Evolutionary conservation across 2,797 vertebrate species (phyloP).

Genomic region (Poeciliopsis paucimaculata): DNA sequence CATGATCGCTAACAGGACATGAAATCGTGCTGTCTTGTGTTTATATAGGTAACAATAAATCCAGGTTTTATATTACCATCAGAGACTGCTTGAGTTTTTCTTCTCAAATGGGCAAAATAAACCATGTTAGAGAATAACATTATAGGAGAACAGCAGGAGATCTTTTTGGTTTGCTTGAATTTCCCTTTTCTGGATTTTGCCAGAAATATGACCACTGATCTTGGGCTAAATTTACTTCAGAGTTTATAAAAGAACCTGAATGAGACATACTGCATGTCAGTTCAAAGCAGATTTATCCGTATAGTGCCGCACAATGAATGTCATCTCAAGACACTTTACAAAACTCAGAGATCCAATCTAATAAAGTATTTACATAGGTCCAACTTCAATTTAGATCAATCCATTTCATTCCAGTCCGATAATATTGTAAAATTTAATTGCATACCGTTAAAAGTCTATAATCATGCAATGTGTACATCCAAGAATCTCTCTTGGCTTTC

Average conservation of each 20-base stretch:
- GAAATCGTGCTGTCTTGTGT: slow-evolving; percentile 70
- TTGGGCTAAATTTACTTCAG: not conserved
- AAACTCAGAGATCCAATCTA: not conserved
- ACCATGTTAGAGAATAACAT: not conserved
- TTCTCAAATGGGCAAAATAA: not conserved
- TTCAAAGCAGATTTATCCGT: not conserved
- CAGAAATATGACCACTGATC: slow-evolving; percentile 1
- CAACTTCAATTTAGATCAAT: not conserved
- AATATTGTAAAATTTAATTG: not conserved
- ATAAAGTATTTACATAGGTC: not conserved
- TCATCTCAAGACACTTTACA: not conserved
- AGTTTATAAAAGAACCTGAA: not conserved
- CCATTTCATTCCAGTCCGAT: not conserved
- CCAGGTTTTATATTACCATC: slow-evolving; percentile 36
- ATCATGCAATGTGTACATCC: no score
- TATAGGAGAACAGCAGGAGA: not conserved
- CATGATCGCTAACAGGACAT: slow-evolving; percentile 79
- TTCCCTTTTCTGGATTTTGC: not conserved
- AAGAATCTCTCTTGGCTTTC: not conserved
- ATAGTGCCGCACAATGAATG: not conserved
- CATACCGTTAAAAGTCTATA: not conserved
- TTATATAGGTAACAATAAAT: slow-evolving; percentile 62
- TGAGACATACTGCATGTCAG: not conserved
- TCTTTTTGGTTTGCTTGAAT: not conserved
- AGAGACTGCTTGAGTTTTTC: not conserved